Conservation (phyloP, 2,888 invertebrate species). For the Apodemia duryi region DNA sequence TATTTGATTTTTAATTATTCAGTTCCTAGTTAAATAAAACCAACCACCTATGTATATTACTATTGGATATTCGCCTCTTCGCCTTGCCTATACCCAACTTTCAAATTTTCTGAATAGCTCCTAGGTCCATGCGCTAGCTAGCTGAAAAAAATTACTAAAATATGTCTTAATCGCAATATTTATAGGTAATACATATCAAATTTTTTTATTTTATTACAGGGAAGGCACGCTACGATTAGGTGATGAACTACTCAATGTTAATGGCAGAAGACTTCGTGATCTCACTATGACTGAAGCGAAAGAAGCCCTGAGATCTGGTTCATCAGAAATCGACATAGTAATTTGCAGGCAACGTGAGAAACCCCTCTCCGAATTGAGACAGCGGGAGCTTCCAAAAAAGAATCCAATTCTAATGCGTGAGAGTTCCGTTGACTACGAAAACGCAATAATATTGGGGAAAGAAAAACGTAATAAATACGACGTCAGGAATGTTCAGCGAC, state of each 20-base stretch:
- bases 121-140: too few species aligned
- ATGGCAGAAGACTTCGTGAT: conserved; percentile 83
- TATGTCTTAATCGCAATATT: too few species aligned
- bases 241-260: conserved; percentile 86
- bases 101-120: too few species aligned
- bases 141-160: too few species aligned
- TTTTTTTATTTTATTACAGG: conserved; percentile 43
- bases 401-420: conserved; percentile 74
- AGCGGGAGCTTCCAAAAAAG: conserved; percentile 46
- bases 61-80: too few species aligned
- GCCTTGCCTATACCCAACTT: too few species aligned
- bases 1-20: too few species aligned
- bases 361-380: conserved; percentile 39
- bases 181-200: background rate
- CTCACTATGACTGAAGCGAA: conserved; percentile 83
- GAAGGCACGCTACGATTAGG: conserved; percentile 83
- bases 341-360: conserved; percentile 76
- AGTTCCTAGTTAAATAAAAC: too few species aligned
- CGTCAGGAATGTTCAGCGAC: conserved; percentile 85
- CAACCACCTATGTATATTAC: too few species aligned
- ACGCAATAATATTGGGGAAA: conserved; percentile 76
- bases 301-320: conserved; percentile 81
- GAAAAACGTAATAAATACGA: conserved; percentile 72
- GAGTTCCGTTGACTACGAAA: conserved; percentile 86
- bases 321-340: conserved; percentile 83